phyloP scores from a whole-genome alignment of 1,140 invertebrate genomes.

The Dufourea novaeangliae region DNA sequence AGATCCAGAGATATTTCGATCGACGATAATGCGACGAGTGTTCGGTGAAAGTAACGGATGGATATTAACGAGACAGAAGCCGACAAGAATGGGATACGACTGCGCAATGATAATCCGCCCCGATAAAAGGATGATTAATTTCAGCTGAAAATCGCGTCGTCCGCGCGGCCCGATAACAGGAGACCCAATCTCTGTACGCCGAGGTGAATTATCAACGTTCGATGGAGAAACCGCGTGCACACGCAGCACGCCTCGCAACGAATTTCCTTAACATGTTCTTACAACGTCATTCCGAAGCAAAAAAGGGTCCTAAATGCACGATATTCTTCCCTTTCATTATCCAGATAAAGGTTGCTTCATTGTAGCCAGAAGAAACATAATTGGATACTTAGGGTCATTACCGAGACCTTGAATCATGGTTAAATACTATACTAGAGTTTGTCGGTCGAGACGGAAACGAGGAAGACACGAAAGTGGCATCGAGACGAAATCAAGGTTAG shows the following conservation, averaged over 20 bases:
- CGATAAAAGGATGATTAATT: conserved; percentile 40
- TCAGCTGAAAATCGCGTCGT: conserved; percentile 28
- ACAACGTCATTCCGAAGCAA: not conserved
- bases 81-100: not conserved
- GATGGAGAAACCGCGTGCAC: not conserved
- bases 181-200: conserved; percentile 12
- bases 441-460: no score
- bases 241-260: not conserved
- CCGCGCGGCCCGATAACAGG: not conserved
- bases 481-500: no score
- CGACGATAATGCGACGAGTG: conserved; percentile 3
- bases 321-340: no score
- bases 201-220: conserved; percentile 1
- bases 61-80: conserved; percentile 18
- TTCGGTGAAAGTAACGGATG: conserved; percentile 8
- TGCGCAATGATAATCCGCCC: not conserved
- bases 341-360: no score
- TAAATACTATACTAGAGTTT: no score
- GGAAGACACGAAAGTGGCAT: no score
- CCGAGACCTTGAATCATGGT: no score
- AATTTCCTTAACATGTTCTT: not conserved
- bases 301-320: no score
- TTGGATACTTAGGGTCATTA: no score
- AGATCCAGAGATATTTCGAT: not conserved
- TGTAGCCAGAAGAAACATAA: no score